Conservation (phyloP, 2,797 vertebrate species). For the Cynodonichthys magdalenae region DNA sequence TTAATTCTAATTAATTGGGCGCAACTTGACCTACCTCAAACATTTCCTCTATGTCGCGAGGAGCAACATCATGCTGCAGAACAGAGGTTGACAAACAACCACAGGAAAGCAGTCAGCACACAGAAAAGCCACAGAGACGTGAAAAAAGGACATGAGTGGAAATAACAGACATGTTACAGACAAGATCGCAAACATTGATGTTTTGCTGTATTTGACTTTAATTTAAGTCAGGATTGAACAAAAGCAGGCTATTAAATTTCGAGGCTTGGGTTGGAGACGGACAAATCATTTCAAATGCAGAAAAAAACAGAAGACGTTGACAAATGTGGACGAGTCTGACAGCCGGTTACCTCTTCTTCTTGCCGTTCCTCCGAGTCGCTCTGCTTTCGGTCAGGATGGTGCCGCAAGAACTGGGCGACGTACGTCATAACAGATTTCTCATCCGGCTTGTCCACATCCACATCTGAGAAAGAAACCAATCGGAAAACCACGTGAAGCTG, state of each 20-base stretch:
- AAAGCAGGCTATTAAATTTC: no score
- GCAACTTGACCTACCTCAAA: slow-evolving; percentile 79
- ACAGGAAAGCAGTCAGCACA: slow-evolving; percentile 72
- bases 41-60: slow-evolving; percentile 83
- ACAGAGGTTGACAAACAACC: slow-evolving; percentile 73
- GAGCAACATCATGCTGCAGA: slow-evolving; percentile 77
- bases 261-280: slow-evolving; percentile 1
- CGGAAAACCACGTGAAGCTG: neutral
- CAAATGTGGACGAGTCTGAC: slow-evolving; percentile 40
- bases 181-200: neutral
- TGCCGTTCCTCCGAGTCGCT: slow-evolving; percentile 76
- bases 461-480: slow-evolving; percentile 80
- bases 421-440: slow-evolving; percentile 99
- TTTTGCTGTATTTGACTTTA: neutral
- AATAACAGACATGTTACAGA: slow-evolving; percentile 36
- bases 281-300: slow-evolving; percentile 37
- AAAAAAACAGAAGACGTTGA: slow-evolving; percentile 32
- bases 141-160: slow-evolving; percentile 49
- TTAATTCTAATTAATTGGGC: slow-evolving; percentile 43
- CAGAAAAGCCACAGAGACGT: slow-evolving; percentile 57
- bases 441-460: slow-evolving; percentile 97
- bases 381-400: slow-evolving; percentile 84
- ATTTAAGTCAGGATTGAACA: slow-evolving; percentile 2
- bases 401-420: slow-evolving; percentile 95
- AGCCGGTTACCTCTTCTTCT: slow-evolving; percentile 85